phyloP scores from a whole-genome alignment of 1,140 invertebrate species.

The Parasteatoda tepidariorum region DNA sequence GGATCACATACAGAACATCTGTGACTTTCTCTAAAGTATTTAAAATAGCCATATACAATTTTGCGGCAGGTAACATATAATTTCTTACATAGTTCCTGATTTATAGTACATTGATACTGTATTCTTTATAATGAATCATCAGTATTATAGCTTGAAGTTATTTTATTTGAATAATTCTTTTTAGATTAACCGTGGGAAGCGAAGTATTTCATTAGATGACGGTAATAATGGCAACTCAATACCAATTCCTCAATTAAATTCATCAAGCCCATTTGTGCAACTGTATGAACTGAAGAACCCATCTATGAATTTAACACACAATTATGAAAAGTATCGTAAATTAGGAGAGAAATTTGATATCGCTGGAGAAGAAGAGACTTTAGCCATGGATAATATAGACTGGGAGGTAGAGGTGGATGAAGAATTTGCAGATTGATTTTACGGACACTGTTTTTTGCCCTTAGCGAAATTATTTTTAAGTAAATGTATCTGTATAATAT shows the following conservation, averaged over 20 bases:
- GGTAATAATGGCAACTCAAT: conserved; percentile 1
- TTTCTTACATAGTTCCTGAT: no score
- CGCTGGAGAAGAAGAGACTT: not conserved
- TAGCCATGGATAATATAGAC: not conserved
- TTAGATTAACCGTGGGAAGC: not conserved
- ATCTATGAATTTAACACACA: not conserved
- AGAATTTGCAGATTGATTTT: not conserved
- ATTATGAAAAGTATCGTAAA: not conserved
- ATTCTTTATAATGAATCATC: no score
- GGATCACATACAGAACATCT: no score
- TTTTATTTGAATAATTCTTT: not conserved
- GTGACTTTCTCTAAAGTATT: no score
- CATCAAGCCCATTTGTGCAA: not conserved
- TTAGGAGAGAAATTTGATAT: not conserved
- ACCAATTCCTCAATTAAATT: not conserved
- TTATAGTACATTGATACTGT: no score
- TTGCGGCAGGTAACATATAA: no score
- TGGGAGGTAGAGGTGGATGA: not conserved
- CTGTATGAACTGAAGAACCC: not conserved
- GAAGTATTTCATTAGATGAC: not conserved
- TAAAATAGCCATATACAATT: no score
- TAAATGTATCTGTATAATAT: no score
- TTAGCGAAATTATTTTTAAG: no score
- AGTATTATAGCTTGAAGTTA: no score
- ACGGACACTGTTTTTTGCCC: not conserved